Base-by-base conservation (phyloP, 1,140 invertebrate genomes). In the Drosophila kepulauana region DNA sequence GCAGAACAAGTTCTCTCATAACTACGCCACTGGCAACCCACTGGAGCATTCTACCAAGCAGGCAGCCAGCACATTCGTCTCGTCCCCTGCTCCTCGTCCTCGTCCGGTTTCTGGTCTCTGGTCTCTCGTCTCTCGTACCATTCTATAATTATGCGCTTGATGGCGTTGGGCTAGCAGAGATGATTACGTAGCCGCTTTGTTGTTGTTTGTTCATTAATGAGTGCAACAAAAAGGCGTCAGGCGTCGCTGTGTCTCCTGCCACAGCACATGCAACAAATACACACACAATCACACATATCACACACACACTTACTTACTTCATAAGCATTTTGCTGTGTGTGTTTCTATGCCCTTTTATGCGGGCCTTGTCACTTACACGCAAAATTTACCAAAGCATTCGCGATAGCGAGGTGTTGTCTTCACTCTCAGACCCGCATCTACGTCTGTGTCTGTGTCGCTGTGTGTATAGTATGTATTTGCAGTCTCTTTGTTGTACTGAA, bases 131-230 rank as follows among this genome's bases (percentile, higher is more conserved):
- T 49, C 49, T 43, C 43, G 51, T 25, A 51, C 66, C 78, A 75
- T 78, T 73, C 65, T 56, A 84, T 88, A 87, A 87, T 87, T 87
- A 87, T 87, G 72, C 80, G 85, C 80, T 87, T 88, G 72, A 88
- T 87, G 84, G 84, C 84, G 77, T 80, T 87, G 65, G 71, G 49
- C 57, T 80, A 66, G 79, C 84, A 87, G 82, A 85, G 85, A 89
- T 87, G 81, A 87, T 87, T 87, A 87, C 85, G 80, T 70, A 70
- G 77, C 73, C 78, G 77, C 70, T 64, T 63, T 74, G 71, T 75
- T 89, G 77, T 81, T 87, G 73, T 88, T 89, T 87, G 85, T 89
- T 88, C 84, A 87, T 87, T 87, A 87, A 87, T 89, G 87, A 87
- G 80, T 89, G 84, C 85, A 87, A 87, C 82, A 87, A 88, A 87